A percentile compares a stretch with the other conserved stretches of the same genome.
These are phyloP conservation scores for Eupeodes corollae DNA, from an alignment of 1,140 invertebrate species.

Conservation along the genomic window DNA sequence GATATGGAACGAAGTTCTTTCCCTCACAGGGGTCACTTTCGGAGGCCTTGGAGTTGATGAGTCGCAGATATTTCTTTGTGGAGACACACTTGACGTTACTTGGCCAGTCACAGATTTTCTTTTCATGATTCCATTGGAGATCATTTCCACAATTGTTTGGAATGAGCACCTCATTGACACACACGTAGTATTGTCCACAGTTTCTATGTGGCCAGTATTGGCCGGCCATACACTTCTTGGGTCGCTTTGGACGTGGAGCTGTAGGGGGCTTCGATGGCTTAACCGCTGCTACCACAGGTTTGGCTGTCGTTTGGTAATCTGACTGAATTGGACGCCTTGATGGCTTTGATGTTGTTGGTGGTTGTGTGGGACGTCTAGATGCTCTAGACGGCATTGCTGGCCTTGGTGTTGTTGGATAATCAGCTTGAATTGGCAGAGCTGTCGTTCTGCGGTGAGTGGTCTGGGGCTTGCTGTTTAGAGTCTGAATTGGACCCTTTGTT, in stretches of 20 bases:
- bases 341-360: slow-evolving; percentile 8
- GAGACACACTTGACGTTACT: slow-evolving; percentile 32
- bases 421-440: slow-evolving; percentile 12
- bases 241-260: background rate
- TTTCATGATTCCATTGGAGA: slow-evolving; percentile 61
- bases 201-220: slow-evolving; percentile 40
- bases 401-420: slow-evolving; percentile 3
- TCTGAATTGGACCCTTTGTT: slow-evolving; percentile 16
- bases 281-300: slow-evolving; percentile 4
- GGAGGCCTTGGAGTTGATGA: slow-evolving; percentile 18
- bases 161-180: slow-evolving; percentile 23
- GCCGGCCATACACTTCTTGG: slow-evolving; percentile 35
- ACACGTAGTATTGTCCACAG: slow-evolving; percentile 34
- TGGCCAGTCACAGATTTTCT: slow-evolving; percentile 63
- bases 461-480: too few species aligned
- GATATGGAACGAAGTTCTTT: slow-evolving; percentile 50
- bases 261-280: slow-evolving; percentile 7
- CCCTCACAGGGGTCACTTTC: slow-evolving; percentile 46
- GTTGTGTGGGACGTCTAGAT: slow-evolving; percentile 10
- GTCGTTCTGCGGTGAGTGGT: too few species aligned
- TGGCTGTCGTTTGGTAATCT: too few species aligned
- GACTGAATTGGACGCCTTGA: background rate
- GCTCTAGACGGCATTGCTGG: background rate
- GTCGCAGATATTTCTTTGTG: slow-evolving; percentile 21
- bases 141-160: slow-evolving; percentile 49